A percentile compares a stretch with the other conserved stretches of the same genome.
phyloP scores from a whole-genome alignment of 2,113 vertebrate species.

The Diphyllodes magnificus region DNA sequence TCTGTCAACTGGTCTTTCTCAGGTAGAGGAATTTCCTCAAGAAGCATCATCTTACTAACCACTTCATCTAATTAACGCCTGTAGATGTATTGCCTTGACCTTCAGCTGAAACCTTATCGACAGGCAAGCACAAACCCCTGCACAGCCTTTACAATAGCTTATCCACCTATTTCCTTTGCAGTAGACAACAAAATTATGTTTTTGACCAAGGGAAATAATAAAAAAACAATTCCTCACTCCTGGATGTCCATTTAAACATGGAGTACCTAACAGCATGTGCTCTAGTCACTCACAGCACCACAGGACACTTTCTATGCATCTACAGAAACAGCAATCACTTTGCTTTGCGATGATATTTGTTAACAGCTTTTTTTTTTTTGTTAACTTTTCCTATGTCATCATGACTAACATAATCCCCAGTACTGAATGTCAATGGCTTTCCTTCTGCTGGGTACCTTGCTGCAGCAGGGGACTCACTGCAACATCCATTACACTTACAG shows the following conservation, averaged over 20 bases:
- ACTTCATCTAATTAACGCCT: background rate
- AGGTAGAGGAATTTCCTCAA: background rate
- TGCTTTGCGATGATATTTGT: background rate
- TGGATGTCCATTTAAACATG: background rate
- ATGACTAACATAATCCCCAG: background rate
- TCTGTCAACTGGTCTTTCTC: background rate
- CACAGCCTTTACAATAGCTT: background rate
- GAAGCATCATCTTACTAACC: background rate
- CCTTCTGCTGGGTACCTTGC: background rate
- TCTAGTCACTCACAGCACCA: background rate
- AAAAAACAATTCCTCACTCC: accelerated
- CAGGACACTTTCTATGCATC: background rate
- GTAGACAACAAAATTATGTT: background rate
- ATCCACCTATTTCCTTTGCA: background rate
- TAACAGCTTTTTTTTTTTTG: background rate
- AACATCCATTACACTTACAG: background rate
- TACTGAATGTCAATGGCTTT: background rate
- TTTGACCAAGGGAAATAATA: background rate
- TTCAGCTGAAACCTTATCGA: background rate
- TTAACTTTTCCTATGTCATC: background rate
- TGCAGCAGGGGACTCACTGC: background rate
- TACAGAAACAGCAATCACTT: background rate
- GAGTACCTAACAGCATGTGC: background rate
- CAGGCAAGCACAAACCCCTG: background rate
- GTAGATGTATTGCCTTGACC: background rate